Conservation (phyloP, 2,113 vertebrate species). For the Ovis aries region DNA sequence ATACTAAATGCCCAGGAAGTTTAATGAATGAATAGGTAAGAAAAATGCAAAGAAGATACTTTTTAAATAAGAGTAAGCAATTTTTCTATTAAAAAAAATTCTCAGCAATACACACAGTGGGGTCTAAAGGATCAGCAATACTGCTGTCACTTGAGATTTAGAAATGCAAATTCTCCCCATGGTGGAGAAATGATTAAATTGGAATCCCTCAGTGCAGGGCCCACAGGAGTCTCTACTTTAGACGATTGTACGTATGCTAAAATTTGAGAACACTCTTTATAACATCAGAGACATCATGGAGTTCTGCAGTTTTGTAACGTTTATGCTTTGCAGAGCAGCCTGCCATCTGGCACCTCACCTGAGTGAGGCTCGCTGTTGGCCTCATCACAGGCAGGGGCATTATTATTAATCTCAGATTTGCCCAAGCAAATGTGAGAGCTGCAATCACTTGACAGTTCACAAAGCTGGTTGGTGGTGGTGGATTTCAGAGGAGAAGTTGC, state of each 20-base stretch:
- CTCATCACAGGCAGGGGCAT: background rate
- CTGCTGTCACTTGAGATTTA: background rate
- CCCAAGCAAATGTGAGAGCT: background rate
- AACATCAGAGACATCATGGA: background rate
- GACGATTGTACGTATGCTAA: background rate
- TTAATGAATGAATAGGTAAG: background rate
- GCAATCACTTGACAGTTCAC: background rate
- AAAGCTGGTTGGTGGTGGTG: background rate
- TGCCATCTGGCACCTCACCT: background rate
- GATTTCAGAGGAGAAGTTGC: background rate
- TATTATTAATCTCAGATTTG: slow-evolving; percentile 7
- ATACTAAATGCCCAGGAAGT: background rate
- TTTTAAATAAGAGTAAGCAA: background rate
- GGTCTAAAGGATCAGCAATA: background rate
- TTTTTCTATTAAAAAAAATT: background rate
- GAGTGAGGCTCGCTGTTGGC: background rate
- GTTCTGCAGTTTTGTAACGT: background rate
- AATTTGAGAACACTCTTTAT: background rate
- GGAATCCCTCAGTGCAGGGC: background rate
- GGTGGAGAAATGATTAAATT: background rate
- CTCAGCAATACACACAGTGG: background rate
- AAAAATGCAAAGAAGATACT: background rate
- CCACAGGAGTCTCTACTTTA: background rate
- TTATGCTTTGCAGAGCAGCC: slow-evolving; percentile 7
- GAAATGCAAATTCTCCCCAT: background rate